Evolutionary conservation across 64 coral and sea anemone genomes (phyloP).

Genomic region (Acropora yongei): DNA sequence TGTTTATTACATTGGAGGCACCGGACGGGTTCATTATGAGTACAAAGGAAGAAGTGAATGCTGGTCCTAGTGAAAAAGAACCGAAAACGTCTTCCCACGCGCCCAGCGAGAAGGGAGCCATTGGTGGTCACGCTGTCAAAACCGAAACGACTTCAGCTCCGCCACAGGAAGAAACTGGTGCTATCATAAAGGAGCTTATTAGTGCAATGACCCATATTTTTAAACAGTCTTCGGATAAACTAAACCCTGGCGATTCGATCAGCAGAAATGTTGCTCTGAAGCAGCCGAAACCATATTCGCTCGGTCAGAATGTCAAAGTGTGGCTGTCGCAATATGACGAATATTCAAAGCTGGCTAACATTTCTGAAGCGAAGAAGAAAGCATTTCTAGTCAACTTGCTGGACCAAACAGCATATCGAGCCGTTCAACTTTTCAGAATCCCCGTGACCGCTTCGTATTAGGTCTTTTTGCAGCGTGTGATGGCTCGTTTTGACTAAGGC

Average conservation of each 20-base stretch:
- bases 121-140: neutral
- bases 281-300: constrained; percentile 16
- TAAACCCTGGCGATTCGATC: constrained; percentile 2
- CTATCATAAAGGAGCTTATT: neutral
- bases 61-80: neutral
- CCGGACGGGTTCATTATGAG: neutral
- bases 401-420: constrained; percentile 63
- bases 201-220: neutral
- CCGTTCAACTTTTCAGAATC: constrained; percentile 56
- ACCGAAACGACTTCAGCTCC: neutral
- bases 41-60: neutral
- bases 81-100: neutral
- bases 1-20: neutral
- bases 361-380: neutral
- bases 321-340: constrained; percentile 63
- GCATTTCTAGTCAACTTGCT: constrained; percentile 44
- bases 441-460: constrained; percentile 16
- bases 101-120: neutral
- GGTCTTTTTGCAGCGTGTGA: constrained; percentile 22
- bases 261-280: neutral
- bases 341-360: constrained; percentile 35
- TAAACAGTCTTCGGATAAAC: constrained; percentile 14
- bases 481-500: constrained; percentile 48
- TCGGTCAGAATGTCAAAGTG: constrained; percentile 65
- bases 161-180: neutral